Base-by-base conservation (phyloP, 2,888 invertebrate species). In the Adela reaumurella region DNA sequence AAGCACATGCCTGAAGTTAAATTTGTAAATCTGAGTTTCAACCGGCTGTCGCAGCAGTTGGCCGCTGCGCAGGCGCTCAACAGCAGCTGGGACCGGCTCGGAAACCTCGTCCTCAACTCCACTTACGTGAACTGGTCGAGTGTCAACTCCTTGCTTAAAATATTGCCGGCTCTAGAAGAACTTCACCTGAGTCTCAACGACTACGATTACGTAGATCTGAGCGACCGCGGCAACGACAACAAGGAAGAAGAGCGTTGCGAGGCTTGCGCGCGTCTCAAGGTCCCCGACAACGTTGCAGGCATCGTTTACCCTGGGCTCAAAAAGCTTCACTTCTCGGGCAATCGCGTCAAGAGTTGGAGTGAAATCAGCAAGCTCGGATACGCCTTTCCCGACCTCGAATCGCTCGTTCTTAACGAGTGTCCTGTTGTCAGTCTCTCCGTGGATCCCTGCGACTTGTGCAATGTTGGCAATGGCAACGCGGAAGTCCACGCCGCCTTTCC, bases 21-120 rank as follows among this genome's bases (percentile, higher is more conserved):
- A 62, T 95, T 96, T 70, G 86, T 96, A 46, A 97, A 97, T 68
- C 71, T 97, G 57, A 95, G 95, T 67, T 93, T 93, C 72, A 97
- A 97, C 70, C 85, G 87, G 54, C 77, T 93, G 41, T 85, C 87
- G 29, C 87, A 87, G 48, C 87, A 89, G 47, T 74, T 91, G 19
- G 82, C 83, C 54, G 77, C 81, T 6, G 81, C 83, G 24, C 79
- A 78, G 51, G 67, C 74, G 1, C 62, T 77, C 10, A 65, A 65
- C 44, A 77, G 74, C 2, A 64, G 66, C 50, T 83, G 82, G 83
- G 81, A 82, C 61, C 83, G 83, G 59, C 79, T 90, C 28, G 87
- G 85, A 55, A 88, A 89, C 64, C 82, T 95, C 51, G 91, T 96
- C 46, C 77, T 96, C 17, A 96, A 96, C 69, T 92, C 91, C 46